Conservation (phyloP, 2,888 invertebrate species). For the Gnatocerus cornutus region DNA sequence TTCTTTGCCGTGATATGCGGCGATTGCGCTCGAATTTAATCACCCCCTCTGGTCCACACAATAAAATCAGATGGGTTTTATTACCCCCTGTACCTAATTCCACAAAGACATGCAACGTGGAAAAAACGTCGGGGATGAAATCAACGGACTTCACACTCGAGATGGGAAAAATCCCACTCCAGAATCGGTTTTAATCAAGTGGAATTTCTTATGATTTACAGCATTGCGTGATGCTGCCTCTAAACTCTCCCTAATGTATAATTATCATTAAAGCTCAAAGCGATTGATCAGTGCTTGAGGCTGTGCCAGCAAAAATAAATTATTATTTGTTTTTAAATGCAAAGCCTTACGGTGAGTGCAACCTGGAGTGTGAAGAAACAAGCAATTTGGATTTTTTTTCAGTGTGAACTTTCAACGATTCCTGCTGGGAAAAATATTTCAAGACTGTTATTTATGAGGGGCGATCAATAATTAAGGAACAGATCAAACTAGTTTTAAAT, state of each 20-base stretch:
- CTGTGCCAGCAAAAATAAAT: conserved; percentile 37
- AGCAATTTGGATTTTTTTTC: conserved; percentile 33
- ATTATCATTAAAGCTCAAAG: conserved; percentile 51
- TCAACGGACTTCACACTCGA: conserved; percentile 1
- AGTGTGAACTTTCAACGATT: conserved; percentile 14
- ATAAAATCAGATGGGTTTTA: conserved; percentile 49
- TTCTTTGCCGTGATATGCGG: conserved; percentile 38
- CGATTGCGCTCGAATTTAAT: conserved; percentile 48
- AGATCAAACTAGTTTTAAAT: conserved; percentile 1
- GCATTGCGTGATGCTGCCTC: conserved; percentile 48
- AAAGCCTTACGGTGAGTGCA: conserved; percentile 13
- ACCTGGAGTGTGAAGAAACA: conserved; percentile 15
- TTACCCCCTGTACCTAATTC: conserved; percentile 45
- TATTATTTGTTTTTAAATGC: conserved; percentile 39
- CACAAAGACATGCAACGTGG: conserved; percentile 46
- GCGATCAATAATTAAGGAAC: conserved; percentile 23
- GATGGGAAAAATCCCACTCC: neutral
- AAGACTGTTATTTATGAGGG: conserved; percentile 15
- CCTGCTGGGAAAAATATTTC: conserved; percentile 16
- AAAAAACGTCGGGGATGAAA: conserved; percentile 7
- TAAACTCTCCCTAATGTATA: conserved; percentile 51
- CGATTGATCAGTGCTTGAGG: conserved; percentile 50
- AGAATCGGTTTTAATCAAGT: conserved; percentile 1
- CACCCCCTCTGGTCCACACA: conserved; percentile 47
- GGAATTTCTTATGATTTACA: conserved; percentile 28